phyloP scores from a whole-genome alignment of 2,888 invertebrate genomes.

The Heliconius cydno region DNA sequence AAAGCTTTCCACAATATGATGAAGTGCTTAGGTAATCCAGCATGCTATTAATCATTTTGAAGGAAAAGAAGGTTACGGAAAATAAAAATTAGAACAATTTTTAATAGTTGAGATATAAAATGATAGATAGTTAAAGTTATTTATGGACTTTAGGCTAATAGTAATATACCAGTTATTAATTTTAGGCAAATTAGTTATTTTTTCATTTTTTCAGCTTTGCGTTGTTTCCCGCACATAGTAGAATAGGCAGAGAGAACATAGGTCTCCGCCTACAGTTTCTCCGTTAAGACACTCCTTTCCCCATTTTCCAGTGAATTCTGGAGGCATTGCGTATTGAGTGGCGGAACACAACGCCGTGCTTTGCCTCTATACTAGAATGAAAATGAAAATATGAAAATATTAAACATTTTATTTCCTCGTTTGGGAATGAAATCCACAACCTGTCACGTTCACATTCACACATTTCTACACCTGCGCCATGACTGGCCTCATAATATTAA shows the following conservation, averaged over 20 bases:
- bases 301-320: neutral
- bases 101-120: constrained; percentile 34
- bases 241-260: neutral
- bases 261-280: too few species aligned
- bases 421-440: neutral
- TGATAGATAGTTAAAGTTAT: constrained; percentile 21
- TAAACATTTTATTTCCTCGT: neutral
- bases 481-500: neutral
- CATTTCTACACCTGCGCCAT: neutral
- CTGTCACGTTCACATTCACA: neutral
- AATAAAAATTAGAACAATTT: constrained; percentile 36
- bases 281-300: neutral
- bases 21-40: constrained; percentile 28
- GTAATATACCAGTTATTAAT: neutral
- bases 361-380: neutral
- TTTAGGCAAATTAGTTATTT: neutral
- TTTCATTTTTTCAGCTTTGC: neutral
- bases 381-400: too few species aligned
- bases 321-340: too few species aligned
- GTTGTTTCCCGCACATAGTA: neutral
- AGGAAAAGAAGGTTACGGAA: constrained; percentile 37
- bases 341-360: neutral
- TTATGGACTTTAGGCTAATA: neutral
- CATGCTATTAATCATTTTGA: constrained; percentile 44
- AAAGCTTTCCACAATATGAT: neutral